These are phyloP conservation scores for Geodia barretti DNA, from an alignment of 37 sponge, comb jelly and placozoan genomes.

Conservation along the genomic window DNA sequence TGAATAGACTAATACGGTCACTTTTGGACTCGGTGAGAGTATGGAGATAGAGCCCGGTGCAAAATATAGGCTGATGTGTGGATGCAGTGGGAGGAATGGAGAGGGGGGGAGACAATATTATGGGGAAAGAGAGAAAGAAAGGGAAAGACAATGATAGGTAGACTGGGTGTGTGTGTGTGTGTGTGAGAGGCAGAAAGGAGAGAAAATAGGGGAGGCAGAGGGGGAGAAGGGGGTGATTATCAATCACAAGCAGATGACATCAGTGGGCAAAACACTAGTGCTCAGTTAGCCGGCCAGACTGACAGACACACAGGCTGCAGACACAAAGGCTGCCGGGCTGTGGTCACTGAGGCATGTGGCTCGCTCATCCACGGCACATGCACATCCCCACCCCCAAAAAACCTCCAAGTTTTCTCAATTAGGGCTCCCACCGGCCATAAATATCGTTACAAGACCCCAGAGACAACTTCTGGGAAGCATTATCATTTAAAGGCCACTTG, in stretches of 20 bases:
- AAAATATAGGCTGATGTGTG: no score
- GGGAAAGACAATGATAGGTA: conserved; percentile 17
- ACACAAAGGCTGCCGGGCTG: no score
- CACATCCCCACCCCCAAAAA: not conserved
- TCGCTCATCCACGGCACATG: not conserved
- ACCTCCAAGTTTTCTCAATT: not conserved
- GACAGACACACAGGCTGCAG: not conserved
- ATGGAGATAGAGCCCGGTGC: no score
- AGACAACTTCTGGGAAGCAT: not conserved
- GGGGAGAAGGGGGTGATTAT: no score
- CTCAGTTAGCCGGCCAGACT: no score
- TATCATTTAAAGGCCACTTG: not conserved
- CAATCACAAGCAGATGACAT: no score
- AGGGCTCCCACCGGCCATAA: not conserved
- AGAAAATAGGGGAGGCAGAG: no score
- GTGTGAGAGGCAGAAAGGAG: conserved; percentile 38
- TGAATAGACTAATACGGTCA: no score
- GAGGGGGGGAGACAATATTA: not conserved
- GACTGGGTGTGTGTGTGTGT: conserved; percentile 4
- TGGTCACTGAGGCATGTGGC: no score
- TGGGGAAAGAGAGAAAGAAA: conserved; percentile 26
- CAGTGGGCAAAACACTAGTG: no score
- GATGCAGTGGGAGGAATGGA: no score
- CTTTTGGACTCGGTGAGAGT: no score
- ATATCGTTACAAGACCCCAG: not conserved